Evolutionary conservation across 1,140 invertebrate species (phyloP).

Genomic region (Pteromalus puparum): DNA sequence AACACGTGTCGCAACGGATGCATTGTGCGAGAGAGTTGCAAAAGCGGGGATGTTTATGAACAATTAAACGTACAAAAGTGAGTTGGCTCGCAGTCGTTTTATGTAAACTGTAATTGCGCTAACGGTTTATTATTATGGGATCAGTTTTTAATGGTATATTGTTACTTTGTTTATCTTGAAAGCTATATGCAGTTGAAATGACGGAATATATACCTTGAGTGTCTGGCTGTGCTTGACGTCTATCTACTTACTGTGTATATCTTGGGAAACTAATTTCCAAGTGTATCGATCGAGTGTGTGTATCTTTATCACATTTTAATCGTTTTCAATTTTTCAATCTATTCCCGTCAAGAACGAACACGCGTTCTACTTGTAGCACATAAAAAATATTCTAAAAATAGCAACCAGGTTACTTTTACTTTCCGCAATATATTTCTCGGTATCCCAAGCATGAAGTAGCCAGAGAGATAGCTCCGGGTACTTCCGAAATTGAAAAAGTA

Average conservation of each 20-base stretch:
- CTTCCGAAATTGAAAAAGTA: neutral
- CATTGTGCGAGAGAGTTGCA: neutral
- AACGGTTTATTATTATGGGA: constrained; percentile 1
- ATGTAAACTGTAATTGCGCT: neutral
- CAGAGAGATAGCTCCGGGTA: neutral
- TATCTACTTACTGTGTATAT: neutral
- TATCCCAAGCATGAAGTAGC: neutral
- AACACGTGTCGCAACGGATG: neutral
- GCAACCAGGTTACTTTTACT: too few species aligned
- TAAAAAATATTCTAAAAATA: too few species aligned
- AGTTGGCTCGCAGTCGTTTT: neutral
- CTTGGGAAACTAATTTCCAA: neutral
- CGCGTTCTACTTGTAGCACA: too few species aligned
- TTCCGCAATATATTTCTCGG: too few species aligned
- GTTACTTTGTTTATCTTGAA: constrained; percentile 4
- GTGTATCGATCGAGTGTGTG: neutral
- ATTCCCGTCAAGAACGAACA: too few species aligned
- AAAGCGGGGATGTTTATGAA: neutral
- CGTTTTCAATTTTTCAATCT: too few species aligned
- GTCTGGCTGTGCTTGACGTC: neutral
- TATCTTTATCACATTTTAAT: too few species aligned
- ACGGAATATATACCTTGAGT: neutral
- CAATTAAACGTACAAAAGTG: neutral
- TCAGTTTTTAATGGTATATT: neutral
- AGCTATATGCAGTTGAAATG: neutral